Conservation (phyloP, 2,113 vertebrate species). For the Aptenodytes forsteri region DNA sequence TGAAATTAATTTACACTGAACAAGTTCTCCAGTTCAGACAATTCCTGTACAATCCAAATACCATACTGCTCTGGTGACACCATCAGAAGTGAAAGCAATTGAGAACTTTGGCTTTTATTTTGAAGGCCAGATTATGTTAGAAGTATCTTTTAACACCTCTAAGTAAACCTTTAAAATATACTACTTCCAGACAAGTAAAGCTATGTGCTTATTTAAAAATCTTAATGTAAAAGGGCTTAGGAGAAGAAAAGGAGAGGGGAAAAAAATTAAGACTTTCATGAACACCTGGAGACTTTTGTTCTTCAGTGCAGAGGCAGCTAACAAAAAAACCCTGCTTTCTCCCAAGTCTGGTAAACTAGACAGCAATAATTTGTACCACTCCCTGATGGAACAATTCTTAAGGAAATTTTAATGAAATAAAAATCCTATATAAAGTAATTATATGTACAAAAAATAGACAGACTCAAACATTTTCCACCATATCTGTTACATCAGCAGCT, state of each 20-base stretch:
- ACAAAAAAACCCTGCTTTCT: background rate
- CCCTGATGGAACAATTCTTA: background rate
- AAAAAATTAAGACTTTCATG: background rate
- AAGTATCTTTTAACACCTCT: background rate
- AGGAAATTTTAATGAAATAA: background rate
- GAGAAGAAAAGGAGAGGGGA: background rate
- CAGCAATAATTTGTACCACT: background rate
- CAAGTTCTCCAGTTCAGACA: background rate
- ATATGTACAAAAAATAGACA: background rate
- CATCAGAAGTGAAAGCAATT: background rate
- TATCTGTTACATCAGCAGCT: background rate
- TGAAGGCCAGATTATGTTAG: background rate
- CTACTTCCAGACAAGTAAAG: background rate
- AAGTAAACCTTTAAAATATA: background rate
- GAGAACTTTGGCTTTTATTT: background rate
- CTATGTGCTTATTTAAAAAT: background rate
- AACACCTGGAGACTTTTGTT: background rate
- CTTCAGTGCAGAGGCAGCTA: background rate
- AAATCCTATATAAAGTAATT: background rate
- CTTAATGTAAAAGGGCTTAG: background rate
- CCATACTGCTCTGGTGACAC: background rate
- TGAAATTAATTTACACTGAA: background rate
- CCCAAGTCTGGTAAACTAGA: background rate
- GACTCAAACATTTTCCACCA: background rate
- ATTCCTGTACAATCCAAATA: background rate